Conservation (phyloP, 2,113 vertebrate species). For the Tragelaphus imberbis region DNA sequence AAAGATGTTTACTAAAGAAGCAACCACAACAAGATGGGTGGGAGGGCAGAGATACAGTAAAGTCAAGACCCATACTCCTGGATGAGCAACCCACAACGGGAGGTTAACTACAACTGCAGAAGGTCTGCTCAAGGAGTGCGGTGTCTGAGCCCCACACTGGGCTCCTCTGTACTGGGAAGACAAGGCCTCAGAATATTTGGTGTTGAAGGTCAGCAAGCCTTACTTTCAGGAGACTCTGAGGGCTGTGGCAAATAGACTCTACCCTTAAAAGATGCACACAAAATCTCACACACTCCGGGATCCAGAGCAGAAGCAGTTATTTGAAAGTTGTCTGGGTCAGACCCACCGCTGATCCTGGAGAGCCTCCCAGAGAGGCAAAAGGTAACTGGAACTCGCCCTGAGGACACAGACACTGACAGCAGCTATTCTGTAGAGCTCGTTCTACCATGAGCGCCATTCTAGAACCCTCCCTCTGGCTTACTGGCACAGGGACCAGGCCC, state of each 20-base stretch:
- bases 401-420: not conserved
- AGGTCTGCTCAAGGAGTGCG: not conserved
- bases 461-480: not conserved
- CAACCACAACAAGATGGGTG: not conserved
- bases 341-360: not conserved
- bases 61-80: not conserved
- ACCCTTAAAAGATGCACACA: not conserved
- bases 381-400: not conserved
- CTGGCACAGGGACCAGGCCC: not conserved
- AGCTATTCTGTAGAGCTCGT: not conserved
- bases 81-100: not conserved
- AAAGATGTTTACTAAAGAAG: not conserved
- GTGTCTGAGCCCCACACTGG: not conserved
- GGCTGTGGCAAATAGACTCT: not conserved
- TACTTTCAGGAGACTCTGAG: not conserved
- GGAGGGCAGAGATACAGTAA: not conserved
- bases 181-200: not conserved
- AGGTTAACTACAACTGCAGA: not conserved
- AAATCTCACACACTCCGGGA: not conserved
- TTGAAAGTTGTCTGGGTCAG: not conserved
- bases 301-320: not conserved
- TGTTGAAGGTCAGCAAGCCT: not conserved
- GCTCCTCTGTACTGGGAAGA: not conserved
- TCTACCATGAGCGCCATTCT: not conserved
- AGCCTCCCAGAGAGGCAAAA: not conserved